phyloP scores from a whole-genome alignment of 2,797 vertebrate species.

The Lemur catta region DNA sequence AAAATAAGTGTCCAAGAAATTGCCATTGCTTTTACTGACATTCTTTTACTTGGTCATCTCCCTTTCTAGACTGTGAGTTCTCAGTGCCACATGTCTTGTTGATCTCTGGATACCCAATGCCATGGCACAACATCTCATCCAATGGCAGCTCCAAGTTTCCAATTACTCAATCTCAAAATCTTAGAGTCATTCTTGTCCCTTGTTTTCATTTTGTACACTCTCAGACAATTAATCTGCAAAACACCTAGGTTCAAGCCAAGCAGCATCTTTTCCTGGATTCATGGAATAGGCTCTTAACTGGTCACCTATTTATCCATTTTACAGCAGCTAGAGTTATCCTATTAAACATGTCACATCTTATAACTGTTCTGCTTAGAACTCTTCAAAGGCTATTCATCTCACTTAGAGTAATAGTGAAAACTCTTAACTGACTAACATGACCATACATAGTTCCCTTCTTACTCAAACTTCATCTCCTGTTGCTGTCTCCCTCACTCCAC shows the following conservation, averaged over 20 bases:
- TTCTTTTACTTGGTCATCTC: not conserved
- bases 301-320: not conserved
- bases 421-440: not conserved
- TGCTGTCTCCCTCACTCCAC: not conserved
- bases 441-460: not conserved
- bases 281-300: not conserved
- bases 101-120: accelerated
- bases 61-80: not conserved
- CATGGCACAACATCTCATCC: accelerated
- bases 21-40: not conserved
- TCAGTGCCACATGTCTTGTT: accelerated
- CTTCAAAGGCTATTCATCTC: not conserved
- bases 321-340: not conserved
- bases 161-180: not conserved
- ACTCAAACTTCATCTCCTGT: not conserved
- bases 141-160: not conserved
- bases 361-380: not conserved
- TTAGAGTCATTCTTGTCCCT: not conserved
- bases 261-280: not conserved
- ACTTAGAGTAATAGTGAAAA: not conserved
- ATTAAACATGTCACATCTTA: not conserved
- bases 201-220: not conserved
- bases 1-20: not conserved
- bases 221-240: not conserved
- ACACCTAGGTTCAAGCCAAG: not conserved